Evolutionary conservation across 1,140 invertebrate genomes (phyloP), one percentile per base, ranked within the genome.

Genomic region (Apis cerana): DNA sequence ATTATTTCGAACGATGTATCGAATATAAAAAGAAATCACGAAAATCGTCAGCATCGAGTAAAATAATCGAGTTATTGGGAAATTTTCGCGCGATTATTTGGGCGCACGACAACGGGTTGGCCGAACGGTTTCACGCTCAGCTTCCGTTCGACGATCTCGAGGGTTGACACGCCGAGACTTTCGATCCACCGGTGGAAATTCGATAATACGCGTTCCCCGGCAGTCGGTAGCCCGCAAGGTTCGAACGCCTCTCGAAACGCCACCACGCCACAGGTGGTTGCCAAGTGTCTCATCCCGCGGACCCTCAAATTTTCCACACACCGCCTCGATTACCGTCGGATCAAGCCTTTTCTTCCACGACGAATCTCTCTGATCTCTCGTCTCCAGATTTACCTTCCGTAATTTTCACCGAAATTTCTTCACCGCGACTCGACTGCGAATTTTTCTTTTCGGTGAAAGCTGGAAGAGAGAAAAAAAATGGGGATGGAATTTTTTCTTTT

Each of bases 191-290:
- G 59, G 62, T 80, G 85, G 81, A 87, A 87, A 87, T 87, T 87
- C 85, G 85, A 87, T 87, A 86, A 87, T 79, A 75, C 86, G 74
- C 74, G 86, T 85, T 87, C 68, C 82, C 82, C 19, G 19, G 77
- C 86, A 79, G 83, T 79, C 72, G 78, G 78, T 88, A 84, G 85
- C 81, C 85, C 86, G 86, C 86, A 88, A 88, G 87, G 81, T 85
- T 88, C 87, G 86, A 85, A 88, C 86, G 87, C 83, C 85, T 82
- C 87, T 88, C 83, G 87, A 88, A 88, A 88, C 84, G 87, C 83
- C 83, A 78, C 83, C 83, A 78, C 71, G 87, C 87, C 86, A 88
- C 87, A 88, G 87, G 87, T 88, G 87, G 87, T 88, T 88, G 87
- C 86, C 65, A 88, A 88, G 83, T 88, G 87, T 88, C 87, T 88